phyloP scores from a whole-genome alignment of 2,113 vertebrate species.

The Rhinogobius similis region DNA sequence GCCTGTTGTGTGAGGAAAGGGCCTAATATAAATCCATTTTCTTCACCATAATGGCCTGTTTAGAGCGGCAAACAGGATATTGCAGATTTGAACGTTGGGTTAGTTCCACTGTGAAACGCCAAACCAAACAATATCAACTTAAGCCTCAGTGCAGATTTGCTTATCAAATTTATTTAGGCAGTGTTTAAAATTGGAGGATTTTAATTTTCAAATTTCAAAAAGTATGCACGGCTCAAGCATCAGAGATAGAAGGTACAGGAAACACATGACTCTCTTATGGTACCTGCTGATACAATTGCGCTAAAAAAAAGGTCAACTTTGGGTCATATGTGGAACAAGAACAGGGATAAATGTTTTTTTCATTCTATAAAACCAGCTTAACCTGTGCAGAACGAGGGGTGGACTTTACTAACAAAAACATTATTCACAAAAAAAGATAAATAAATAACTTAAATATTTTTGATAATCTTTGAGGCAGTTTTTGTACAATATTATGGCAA shows the following conservation, averaged over 20 bases:
- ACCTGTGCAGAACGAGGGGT: background rate
- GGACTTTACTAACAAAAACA: too few species aligned
- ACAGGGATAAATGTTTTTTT: background rate
- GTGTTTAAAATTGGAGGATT: background rate
- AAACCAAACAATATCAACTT: conserved; percentile 2
- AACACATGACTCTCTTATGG: background rate
- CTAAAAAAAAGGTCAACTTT: too few species aligned
- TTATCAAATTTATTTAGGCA: conserved; percentile 3
- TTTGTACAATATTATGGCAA: background rate
- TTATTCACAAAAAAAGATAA: background rate
- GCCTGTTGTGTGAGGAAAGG: conserved; percentile 34
- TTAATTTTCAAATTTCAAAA: background rate
- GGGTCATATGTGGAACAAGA: background rate
- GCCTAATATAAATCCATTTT: conserved; percentile 52
- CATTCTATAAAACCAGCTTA: background rate
- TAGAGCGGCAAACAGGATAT: conserved; percentile 30
- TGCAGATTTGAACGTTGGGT: conserved; percentile 22
- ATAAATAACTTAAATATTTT: background rate
- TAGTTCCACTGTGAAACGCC: background rate
- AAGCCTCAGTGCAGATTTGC: background rate
- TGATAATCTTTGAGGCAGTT: background rate
- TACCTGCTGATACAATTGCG: background rate
- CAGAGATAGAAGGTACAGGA: background rate
- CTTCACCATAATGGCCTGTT: conserved; percentile 50
- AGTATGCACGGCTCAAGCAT: background rate